Evolutionary conservation across 2,888 invertebrate species (phyloP), one percentile per base, ranked within the genome.

Genomic region (Oscheius sp.): DNA sequence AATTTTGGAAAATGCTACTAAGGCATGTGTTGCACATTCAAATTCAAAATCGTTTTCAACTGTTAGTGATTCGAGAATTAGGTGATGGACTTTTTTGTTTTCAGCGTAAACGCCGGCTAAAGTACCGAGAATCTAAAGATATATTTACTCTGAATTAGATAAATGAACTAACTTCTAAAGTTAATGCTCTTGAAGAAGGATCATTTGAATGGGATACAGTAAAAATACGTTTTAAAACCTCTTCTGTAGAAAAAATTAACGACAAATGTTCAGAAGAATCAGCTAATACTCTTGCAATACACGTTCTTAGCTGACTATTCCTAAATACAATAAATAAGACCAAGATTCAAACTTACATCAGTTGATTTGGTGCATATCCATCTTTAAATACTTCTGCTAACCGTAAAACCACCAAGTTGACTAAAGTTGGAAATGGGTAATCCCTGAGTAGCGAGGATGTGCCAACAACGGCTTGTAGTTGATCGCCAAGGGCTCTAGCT

Each of bases 141-240:
- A 57, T 33, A 10, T 12, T 31, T 69, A 58, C 3, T 69, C 58
- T 8, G 58, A 37, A 33, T 23, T 34, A 20, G 37, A 17, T 5
- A 3, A 3, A 34, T 12, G 25, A 33, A 55, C 3, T n/a, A 10
- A 74, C 74, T 45, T 78, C 73, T 4, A 97, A 88, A 0, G 95
- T 94, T 10, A 96, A 89, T 0, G 96, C 94, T 83, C 96, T 90
- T 0, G 96, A 96, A 6, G 96, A 87, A 0, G 96, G 95, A 88
- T 97, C 97, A 87, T 97, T 97, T 6, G 96, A 95, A 88, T 96
- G 95, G 81, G 94, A 92, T 0, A 97, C 97, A 87, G 93, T 93
- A 84, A 93, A 95, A 29, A 97, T 92, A 81, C 72, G 61, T 34
- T 70, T 68, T 33, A 75, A 65, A 4, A 78, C 72, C 65, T 78